Base-by-base conservation (phyloP, 2,797 vertebrate species). In the Leuciscus waleckii region DNA sequence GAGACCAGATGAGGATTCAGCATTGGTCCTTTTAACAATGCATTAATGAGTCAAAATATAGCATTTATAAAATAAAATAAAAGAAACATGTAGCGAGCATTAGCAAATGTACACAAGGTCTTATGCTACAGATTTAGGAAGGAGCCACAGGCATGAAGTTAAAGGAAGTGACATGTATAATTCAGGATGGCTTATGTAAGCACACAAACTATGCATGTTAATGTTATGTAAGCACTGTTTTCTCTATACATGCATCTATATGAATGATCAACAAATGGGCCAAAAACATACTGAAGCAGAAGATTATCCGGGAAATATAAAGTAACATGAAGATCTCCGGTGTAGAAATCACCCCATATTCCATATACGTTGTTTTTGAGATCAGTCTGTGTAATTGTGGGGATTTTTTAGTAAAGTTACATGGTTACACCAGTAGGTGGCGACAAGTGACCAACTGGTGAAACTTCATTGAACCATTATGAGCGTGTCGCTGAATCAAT, bases 1-100 rank as follows among this genome's bases (percentile, higher is more conserved):
- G n/a, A 88, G 85, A 81, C 32, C 87, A 73, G 35, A 67, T 80
- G 39, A 54, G n/a, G 41, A 81, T 61, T 79, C 67, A 79, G 61
- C 21, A 63, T 46, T 32, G 67, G 13, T 70, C 19, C 16, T 76
- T 68, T 83, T 76, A 68, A 54, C 69, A 75, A 65, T 67, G 26
- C 29, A 84, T 70, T 78, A 77, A 5, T 0, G 39, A 70, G 65
- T 41, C 14, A 8, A 49, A 77, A 70, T 26, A 35, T 19, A 79
- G 39, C 39, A 17, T 51, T 85, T 46, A 5, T 29, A 37, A 63
- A 63, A 46, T 35, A 49, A 63, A 46, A 29, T 29, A 29, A 71
- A n/a, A 79, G 67, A 85, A 78, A 71, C 39, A 46, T 67, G 65
- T 35, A 68, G n/a, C 0, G 49, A 61, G 75, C 11, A 11, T 17